These are phyloP conservation scores for Drosophila ananassae DNA, from an alignment of 1,140 invertebrate genomes.

Conservation along the genomic window DNA sequence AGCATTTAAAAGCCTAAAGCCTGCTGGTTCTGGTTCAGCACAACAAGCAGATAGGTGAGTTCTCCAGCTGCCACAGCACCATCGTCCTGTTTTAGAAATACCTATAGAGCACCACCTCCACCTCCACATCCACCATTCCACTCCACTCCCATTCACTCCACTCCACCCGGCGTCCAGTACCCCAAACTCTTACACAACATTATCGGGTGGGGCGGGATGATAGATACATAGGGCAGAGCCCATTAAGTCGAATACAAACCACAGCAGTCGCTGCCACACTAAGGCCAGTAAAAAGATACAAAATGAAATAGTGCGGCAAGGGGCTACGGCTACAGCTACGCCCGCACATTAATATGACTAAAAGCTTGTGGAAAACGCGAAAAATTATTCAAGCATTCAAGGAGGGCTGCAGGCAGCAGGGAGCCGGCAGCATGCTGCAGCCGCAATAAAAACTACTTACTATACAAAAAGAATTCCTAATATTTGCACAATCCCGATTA, in stretches of 20 bases:
- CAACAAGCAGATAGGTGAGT: constrained; percentile 86
- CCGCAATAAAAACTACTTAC: constrained; percentile 14
- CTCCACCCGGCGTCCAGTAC: neutral
- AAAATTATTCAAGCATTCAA: constrained; percentile 56
- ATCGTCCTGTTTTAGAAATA: neutral
- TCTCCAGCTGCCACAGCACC: constrained; percentile 7
- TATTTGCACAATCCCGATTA: constrained; percentile 53
- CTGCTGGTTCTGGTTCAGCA: constrained; percentile 87
- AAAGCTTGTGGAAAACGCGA: constrained; percentile 79
- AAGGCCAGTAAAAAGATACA: constrained; percentile 36
- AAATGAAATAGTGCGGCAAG: constrained; percentile 44
- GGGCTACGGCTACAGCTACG: constrained; percentile 6
- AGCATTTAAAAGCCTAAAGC: constrained; percentile 97
- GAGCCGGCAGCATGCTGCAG: neutral
- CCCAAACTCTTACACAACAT: constrained; percentile 37
- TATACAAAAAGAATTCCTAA: constrained; percentile 35
- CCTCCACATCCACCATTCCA: neutral
- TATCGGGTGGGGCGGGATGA: constrained; percentile 23
- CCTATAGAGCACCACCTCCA: neutral
- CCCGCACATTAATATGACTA: constrained; percentile 85
- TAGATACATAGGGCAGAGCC: constrained; percentile 22
- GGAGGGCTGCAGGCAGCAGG: constrained; percentile 7
- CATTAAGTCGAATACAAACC: constrained; percentile 54
- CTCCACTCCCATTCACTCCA: neutral
- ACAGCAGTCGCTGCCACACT: constrained; percentile 20